A percentile compares a stretch with the other conserved stretches of the same genome.
Conservation (phyloP, 2,888 invertebrate genomes). For the Galerucella nymphaeae region DNA sequence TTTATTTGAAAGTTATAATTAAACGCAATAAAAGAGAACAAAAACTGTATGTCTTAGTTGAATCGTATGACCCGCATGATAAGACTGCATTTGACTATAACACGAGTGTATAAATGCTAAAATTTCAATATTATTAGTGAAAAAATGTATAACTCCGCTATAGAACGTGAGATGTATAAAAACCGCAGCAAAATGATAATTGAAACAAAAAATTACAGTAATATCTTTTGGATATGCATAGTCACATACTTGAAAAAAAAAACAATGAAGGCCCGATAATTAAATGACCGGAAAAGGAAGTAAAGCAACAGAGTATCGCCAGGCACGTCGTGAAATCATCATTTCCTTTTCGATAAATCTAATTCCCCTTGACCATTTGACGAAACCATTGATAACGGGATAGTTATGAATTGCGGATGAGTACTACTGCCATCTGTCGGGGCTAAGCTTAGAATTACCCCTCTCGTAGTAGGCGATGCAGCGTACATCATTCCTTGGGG, state of each 20-base stretch:
- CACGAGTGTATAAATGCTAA: no score
- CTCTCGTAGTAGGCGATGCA: conserved; percentile 63
- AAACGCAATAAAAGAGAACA: no score
- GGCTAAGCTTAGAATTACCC: conserved; percentile 64
- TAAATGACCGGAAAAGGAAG: conserved; percentile 50
- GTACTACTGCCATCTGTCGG: conserved; percentile 57
- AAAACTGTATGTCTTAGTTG: no score
- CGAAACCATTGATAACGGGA: conserved; percentile 75
- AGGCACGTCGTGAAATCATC: conserved; percentile 26
- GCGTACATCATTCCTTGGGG: conserved; percentile 67
- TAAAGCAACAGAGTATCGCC: conserved; percentile 33
- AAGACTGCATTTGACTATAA: no score
- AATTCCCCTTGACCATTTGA: conserved; percentile 63
- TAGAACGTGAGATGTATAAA: neutral
- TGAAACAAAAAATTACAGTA: neutral
- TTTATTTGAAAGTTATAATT: no score
- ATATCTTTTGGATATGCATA: conserved; percentile 22
- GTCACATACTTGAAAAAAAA: conserved; percentile 14
- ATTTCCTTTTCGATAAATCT: conserved; percentile 58
- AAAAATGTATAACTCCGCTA: neutral
- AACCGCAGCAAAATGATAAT: neutral
- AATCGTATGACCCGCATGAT: no score
- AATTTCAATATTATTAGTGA: neutral
- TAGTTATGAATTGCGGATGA: conserved; percentile 77
- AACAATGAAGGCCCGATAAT: conserved; percentile 3